These are phyloP conservation scores for Agonopterix arenella DNA, from an alignment of 2,888 invertebrate genomes.

Conservation along the genomic window DNA sequence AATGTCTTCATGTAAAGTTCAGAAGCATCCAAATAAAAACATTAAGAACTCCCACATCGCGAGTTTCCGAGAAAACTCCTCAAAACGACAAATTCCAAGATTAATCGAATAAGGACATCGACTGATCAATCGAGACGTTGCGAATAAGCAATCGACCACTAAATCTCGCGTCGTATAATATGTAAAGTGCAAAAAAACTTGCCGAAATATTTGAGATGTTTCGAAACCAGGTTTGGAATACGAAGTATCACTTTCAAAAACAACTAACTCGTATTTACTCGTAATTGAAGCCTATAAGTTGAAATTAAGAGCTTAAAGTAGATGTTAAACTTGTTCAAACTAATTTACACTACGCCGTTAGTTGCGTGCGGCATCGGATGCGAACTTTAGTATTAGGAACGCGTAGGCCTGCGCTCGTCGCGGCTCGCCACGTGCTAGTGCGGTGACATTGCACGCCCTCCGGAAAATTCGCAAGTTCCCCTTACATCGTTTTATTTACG, in stretches of 20 bases:
- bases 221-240: not conserved
- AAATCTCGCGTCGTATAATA: not conserved
- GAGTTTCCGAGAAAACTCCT: slow-evolving; percentile 57
- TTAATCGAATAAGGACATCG: slow-evolving; percentile 54
- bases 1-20: slow-evolving; percentile 56
- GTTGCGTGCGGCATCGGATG: slow-evolving; percentile 14
- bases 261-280: not conserved
- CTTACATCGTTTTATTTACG: slow-evolving; percentile 15
- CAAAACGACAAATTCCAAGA: slow-evolving; percentile 55
- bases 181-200: not conserved
- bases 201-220: not conserved
- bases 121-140: slow-evolving; percentile 35
- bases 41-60: slow-evolving; percentile 58
- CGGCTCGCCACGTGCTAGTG: slow-evolving; percentile 67
- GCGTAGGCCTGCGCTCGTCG: slow-evolving; percentile 63
- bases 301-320: not conserved
- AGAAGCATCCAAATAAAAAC: slow-evolving; percentile 41
- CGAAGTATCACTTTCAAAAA: not conserved
- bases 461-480: slow-evolving; percentile 61
- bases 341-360: slow-evolving; percentile 3
- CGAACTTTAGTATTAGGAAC: slow-evolving; percentile 36
- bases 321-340: not conserved
- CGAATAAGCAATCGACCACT: slow-evolving; percentile 32
- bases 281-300: too few relatives aligned
- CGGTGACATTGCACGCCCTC: slow-evolving; percentile 55